Conservation (phyloP, 2,113 vertebrate genomes). For the Grammomys surdaster region DNA sequence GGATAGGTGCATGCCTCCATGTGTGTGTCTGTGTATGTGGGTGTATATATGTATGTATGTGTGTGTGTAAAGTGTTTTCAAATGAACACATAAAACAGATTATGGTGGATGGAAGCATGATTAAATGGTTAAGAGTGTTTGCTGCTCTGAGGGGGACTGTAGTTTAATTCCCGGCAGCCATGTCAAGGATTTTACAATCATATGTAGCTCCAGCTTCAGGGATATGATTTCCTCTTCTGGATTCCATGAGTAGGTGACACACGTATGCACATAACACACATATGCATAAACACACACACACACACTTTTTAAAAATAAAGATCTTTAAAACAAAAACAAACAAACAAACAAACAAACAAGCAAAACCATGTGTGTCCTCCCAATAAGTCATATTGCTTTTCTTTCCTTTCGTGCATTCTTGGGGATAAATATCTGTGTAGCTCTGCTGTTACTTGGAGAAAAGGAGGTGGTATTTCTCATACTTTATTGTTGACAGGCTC, state of each 20-base stretch:
- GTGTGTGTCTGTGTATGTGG: background rate
- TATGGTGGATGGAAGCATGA: background rate
- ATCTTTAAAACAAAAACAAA: background rate
- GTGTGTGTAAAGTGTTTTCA: background rate
- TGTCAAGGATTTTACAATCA: background rate
- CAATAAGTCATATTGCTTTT: background rate
- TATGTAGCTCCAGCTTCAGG: background rate
- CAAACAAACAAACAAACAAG: background rate
- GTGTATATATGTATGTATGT: background rate
- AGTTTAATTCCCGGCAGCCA: background rate
- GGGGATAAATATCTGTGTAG: background rate
- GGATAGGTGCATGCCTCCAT: background rate
- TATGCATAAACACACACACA: background rate
- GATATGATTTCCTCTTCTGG: background rate
- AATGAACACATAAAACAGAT: background rate
- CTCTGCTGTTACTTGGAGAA: slow-evolving; percentile 65
- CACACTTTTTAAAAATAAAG: background rate
- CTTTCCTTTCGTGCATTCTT: background rate
- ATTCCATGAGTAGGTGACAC: no score
- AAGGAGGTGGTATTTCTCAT: slow-evolving; percentile 39
- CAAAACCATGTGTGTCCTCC: background rate
- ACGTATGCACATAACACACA: no score
- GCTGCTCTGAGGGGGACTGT: background rate
- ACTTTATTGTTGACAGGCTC: slow-evolving; percentile 75
- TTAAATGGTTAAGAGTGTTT: background rate